These are phyloP conservation scores for Phaenicophaeus curvirostris DNA, from an alignment of 2,797 vertebrate genomes.

Conservation along the genomic window DNA sequence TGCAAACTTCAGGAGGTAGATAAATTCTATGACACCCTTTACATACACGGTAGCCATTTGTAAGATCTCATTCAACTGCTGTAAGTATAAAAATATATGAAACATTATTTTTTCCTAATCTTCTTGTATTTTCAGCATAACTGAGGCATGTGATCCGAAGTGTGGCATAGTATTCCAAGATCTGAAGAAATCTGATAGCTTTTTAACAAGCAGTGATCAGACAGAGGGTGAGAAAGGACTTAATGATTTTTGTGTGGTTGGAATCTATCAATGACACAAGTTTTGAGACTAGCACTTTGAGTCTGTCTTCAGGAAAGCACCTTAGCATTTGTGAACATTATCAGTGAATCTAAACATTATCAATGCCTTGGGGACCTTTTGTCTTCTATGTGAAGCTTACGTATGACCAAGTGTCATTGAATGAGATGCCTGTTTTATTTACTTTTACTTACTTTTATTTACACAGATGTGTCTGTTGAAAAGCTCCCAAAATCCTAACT, in stretches of 20 bases:
- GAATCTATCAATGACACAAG: background rate
- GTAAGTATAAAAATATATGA: background rate
- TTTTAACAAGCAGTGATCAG: background rate
- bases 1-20: background rate
- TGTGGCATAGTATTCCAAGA: background rate
- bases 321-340: background rate
- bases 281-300: background rate
- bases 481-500: background rate
- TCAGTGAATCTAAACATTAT: background rate
- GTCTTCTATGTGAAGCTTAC: background rate
- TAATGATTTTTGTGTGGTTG: background rate
- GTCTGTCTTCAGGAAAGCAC: background rate
- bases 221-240: constrained; percentile 38
- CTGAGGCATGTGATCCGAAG: background rate
- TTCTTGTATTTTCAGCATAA: constrained; percentile 52
- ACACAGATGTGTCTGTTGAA: background rate
- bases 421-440: background rate
- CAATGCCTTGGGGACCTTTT: background rate
- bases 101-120: background rate
- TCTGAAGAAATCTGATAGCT: constrained; percentile 13
- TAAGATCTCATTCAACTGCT: background rate
- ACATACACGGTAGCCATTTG: background rate
- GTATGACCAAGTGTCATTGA: background rate
- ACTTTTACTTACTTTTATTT: background rate
- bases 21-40: background rate